Evolutionary conservation across 2,113 vertebrate species (phyloP), one percentile per base, ranked within the genome.

Genomic region (Sebastes fasciatus): DNA sequence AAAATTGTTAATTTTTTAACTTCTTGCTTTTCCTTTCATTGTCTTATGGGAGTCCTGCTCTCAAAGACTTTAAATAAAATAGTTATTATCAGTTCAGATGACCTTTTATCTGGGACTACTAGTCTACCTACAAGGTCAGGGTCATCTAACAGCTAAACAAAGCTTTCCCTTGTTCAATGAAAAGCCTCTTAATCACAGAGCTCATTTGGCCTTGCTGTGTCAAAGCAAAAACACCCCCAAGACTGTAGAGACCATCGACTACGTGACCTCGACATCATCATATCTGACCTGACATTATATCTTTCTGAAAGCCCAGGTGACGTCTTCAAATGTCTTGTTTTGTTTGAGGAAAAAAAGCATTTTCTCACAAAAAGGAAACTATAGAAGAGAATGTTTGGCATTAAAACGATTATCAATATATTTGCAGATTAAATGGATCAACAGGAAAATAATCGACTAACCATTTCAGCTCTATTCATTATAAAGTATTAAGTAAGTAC

Each of bases 181-280:
- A 64, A 72, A 62, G 26, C 52, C 42, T 64, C 60, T 83, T 21
- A 79, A 80, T 21, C 68, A 16, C 57, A n/a, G 58, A 45, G 61
- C 66, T 55, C 17, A 6, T 74, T 63, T 64, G n/a, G 14, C 23
- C 51, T 48, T 7, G 8, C 26, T 34, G 34, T 6, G 23, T 26
- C 45, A 72, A 19, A 57, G 58, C 34, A 4, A 1, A 61, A 45
- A 60, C 6, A 16, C n/a, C 55, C n/a, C 14, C 58, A 13, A 43
- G 58, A 6, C 62, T 63, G 23, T 14, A 17, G 61, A 42, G 34
- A n/a, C 34, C 43, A 7, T 17, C 12, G 45, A 48, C 2, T 78
- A 62, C 1, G 34, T 74, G 86, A 84, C 57, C 8, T 12, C 1
- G 1, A 23, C 12, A 6, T 66, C 51, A 52, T 46, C 10, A 12